A percentile compares a stretch with the other conserved stretches of the same genome.
phyloP scores from a whole-genome alignment of 2,888 invertebrate species.

The Elmis aenea region DNA sequence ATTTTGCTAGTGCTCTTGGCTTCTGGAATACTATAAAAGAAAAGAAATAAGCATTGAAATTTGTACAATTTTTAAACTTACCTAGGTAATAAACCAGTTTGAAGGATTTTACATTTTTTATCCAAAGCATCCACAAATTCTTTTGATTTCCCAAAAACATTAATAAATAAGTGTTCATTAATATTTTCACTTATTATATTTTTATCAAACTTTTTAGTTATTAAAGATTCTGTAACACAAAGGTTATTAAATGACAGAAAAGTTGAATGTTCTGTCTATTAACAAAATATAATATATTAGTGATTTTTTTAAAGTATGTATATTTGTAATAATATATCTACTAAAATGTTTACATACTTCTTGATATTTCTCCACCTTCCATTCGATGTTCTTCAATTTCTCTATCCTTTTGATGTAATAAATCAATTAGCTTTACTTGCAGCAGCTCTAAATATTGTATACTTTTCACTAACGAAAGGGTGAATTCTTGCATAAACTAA shows the following conservation, averaged over 20 bases:
- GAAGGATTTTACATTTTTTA: too few species aligned
- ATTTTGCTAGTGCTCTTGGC: too few species aligned
- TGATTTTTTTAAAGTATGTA: too few species aligned
- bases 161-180: constrained; percentile 14
- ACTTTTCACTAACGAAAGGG: constrained; percentile 43
- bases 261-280: too few species aligned
- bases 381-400: constrained; percentile 53
- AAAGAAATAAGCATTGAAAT: too few species aligned
- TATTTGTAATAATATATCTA: too few species aligned
- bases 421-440: constrained; percentile 44
- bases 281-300: too few species aligned
- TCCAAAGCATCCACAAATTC: constrained; percentile 28
- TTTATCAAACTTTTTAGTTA: constrained; percentile 38
- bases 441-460: constrained; percentile 48
- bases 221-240: constrained; percentile 38
- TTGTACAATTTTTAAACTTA: too few species aligned
- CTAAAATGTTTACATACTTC: constrained; percentile 44
- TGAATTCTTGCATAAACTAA: constrained; percentile 38
- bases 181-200: constrained; percentile 15
- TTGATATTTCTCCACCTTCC: constrained; percentile 48
- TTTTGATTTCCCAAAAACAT: constrained; percentile 27
- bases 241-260: too few species aligned
- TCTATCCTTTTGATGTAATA: constrained; percentile 51
- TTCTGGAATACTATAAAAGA: too few species aligned
- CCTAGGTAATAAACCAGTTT: too few species aligned